Evolutionary conservation across 2,888 invertebrate genomes (phyloP).

Genomic region (Malachius bipustulatus): DNA sequence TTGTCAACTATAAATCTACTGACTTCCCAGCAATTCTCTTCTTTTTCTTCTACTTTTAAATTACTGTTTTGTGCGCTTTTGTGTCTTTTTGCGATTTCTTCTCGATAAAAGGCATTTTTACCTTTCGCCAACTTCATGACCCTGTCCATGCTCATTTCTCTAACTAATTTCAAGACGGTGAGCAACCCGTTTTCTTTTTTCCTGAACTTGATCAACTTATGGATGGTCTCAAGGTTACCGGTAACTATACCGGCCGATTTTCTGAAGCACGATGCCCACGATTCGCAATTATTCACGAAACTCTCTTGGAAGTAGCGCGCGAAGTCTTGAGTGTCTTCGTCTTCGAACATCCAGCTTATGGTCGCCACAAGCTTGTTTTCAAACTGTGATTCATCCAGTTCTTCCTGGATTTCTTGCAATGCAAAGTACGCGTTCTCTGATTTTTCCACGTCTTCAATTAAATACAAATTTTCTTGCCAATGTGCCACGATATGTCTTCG

Average conservation of each 20-base stretch:
- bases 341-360: constrained; percentile 5
- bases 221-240: not conserved
- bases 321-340: constrained; percentile 12
- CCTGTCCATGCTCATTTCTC: not conserved
- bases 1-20: too few species aligned
- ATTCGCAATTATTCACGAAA: constrained; percentile 8
- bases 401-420: constrained; percentile 12
- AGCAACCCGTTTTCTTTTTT: not conserved
- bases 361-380: constrained; percentile 7
- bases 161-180: not conserved
- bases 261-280: constrained; percentile 15
- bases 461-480: constrained; percentile 10
- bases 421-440: constrained; percentile 10
- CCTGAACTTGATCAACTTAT: not conserved
- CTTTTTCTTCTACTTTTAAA: not conserved
- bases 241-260: constrained; percentile 6
- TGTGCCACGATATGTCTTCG: constrained; percentile 9
- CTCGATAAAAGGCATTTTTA: not conserved
- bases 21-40: not conserved
- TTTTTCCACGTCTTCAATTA: constrained; percentile 13
- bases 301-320: constrained; percentile 10
- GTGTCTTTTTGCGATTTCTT: not conserved
- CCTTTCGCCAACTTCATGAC: constrained; percentile 1
- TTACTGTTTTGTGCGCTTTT: not conserved
- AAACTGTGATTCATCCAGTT: constrained; percentile 10